Conservation (phyloP, 2,113 vertebrate genomes). For the Lepus europaeus region DNA sequence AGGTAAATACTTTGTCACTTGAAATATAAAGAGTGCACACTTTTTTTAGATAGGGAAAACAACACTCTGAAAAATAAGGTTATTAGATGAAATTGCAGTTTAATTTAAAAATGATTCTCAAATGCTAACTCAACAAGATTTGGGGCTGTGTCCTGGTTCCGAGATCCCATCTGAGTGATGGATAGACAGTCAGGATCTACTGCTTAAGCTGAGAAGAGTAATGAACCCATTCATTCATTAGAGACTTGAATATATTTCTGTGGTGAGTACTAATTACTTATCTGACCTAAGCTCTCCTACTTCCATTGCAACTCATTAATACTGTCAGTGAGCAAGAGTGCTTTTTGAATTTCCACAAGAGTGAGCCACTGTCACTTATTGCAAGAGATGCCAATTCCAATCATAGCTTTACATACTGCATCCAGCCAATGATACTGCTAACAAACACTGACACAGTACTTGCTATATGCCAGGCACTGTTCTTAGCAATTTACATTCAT, state of each 20-base stretch:
- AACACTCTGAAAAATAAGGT: slow-evolving; percentile 38
- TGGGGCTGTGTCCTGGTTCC: not conserved
- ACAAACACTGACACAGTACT: not conserved
- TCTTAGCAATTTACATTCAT: slow-evolving; percentile 21
- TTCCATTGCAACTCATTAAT: slow-evolving; percentile 30
- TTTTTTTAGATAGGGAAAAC: slow-evolving; percentile 1
- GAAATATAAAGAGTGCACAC: slow-evolving; percentile 41
- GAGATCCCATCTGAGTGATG: slow-evolving; percentile 59
- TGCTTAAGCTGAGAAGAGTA: slow-evolving; percentile 28
- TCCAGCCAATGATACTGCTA: slow-evolving; percentile 10
- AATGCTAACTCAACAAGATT: slow-evolving; percentile 5
- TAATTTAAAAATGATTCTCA: slow-evolving; percentile 59
- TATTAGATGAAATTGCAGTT: slow-evolving; percentile 38
- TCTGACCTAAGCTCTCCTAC: not conserved
- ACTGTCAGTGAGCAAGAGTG: not conserved
- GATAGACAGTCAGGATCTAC: not conserved
- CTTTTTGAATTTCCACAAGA: slow-evolving; percentile 15
- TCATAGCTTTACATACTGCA: not conserved
- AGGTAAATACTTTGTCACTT: slow-evolving; percentile 43
- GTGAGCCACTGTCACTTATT: slow-evolving; percentile 32
- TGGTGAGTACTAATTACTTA: slow-evolving; percentile 47
- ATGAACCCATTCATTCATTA: slow-evolving; percentile 36
- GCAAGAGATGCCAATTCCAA: not conserved
- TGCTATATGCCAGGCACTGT: not conserved
- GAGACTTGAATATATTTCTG: slow-evolving; percentile 33